Conservation (phyloP, 1,140 invertebrate species). For the Apis laboriosa region DNA sequence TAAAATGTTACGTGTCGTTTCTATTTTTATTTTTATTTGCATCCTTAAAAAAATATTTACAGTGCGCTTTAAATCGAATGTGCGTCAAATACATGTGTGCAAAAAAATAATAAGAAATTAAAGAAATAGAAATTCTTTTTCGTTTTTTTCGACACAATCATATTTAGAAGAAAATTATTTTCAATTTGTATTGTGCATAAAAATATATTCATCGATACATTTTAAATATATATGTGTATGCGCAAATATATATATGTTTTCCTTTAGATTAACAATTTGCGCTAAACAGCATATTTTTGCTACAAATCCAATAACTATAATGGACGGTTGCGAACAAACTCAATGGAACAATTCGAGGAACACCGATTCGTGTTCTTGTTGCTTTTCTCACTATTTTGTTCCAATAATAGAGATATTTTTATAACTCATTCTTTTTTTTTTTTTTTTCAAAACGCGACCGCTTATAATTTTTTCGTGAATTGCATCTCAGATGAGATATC, state of each 20-base stretch:
- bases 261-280: slow-evolving; percentile 53
- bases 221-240: slow-evolving; percentile 42
- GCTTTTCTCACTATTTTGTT: not conserved
- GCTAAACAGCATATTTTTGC: slow-evolving; percentile 60
- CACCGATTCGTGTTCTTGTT: slow-evolving; percentile 23
- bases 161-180: not conserved
- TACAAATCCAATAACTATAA: slow-evolving; percentile 70
- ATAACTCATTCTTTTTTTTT: not conserved
- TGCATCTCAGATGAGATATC: not conserved
- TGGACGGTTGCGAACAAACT: slow-evolving; percentile 51
- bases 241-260: slow-evolving; percentile 17
- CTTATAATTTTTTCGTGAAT: not conserved
- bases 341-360: slow-evolving; percentile 44
- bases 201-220: not conserved
- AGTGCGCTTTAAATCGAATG: not conserved
- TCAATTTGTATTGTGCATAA: not conserved
- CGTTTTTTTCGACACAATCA: not conserved
- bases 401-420: not conserved
- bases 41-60: not conserved
- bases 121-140: not conserved
- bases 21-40: not conserved
- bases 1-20: not conserved
- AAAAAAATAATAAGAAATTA: not conserved
- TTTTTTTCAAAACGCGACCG: not conserved
- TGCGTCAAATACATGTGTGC: not conserved